Base-by-base conservation (phyloP, 2,797 vertebrate species). In the Lepilemur septentrionalis region DNA sequence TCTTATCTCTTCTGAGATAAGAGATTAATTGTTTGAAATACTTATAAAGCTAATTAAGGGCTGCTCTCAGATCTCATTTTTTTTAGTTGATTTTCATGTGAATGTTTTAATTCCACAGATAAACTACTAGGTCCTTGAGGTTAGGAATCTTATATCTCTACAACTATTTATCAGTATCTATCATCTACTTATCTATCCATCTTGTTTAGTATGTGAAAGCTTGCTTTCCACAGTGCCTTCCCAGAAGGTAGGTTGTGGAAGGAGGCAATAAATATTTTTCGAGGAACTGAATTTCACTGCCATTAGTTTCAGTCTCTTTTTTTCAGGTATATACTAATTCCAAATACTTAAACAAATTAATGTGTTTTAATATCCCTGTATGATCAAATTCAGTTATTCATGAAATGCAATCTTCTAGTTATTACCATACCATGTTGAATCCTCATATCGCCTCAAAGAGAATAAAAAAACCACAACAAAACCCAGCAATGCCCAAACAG, bases 381-480 rank as follows among this genome's bases (percentile, higher is more conserved):
- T 48, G 30, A 57, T 76, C 46, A 84, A 92, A 88, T 90, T 63
- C 38, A 88, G 18, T 65, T 63, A 63, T 70, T 93, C n/a, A 89
- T 18, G 75, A 91, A 93, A 75, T 35, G 6, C 30, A 50, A 2
- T 93, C 57, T 85, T 96, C 48, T 78, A 73, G 23, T 65, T 92
- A 88, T 84, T 90, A 85, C 23, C 30, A 85, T 73, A 85, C 23
- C 30, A 85, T 73, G 41, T 67, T 92, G 52, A 93, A 52, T 79
- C 38, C 35, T 96, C 15, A n/a, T 4, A 46, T 86, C 5, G 72
- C 22, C 13, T 69, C 55, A 72, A 89, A 93, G 9, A 55, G 30
- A 78, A 92, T 67, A 76, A 78, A 92, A 94, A 78, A 52, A 80
- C 86, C 55, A 88, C 25, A 87, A 70, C 43, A 91, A 91, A 93